These are phyloP conservation scores for Trissolcus basalis DNA, from an alignment of 1,140 invertebrate genomes.

Conservation along the genomic window DNA sequence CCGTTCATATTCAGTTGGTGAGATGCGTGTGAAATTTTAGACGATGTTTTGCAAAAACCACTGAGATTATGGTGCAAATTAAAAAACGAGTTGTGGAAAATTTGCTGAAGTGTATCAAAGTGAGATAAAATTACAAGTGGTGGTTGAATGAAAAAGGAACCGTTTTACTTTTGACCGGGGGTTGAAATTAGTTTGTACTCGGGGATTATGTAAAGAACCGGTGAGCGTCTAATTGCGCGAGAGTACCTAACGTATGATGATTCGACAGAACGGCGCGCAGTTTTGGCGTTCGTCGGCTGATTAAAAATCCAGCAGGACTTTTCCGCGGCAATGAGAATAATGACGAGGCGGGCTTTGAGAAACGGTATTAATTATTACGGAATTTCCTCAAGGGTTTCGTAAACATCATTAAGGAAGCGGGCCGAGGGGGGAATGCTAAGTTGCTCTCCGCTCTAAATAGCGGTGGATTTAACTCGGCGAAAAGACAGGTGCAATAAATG, in stretches of 20 bases:
- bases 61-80: background rate
- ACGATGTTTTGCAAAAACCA: too few species aligned
- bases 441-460: slow-evolving; percentile 42
- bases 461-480: slow-evolving; percentile 40
- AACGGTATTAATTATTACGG: slow-evolving; percentile 64
- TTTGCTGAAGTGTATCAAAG: too few species aligned
- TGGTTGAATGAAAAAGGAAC: too few species aligned
- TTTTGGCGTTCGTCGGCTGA: slow-evolving; percentile 52
- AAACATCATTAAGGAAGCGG: slow-evolving; percentile 62
- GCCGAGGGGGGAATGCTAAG: slow-evolving; percentile 36
- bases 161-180: slow-evolving; percentile 1
- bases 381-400: slow-evolving; percentile 54
- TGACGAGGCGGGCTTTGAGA: slow-evolving; percentile 54
- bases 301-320: slow-evolving; percentile 64
- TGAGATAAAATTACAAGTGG: too few species aligned
- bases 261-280: slow-evolving; percentile 24
- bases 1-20: too few species aligned
- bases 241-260: slow-evolving; percentile 28
- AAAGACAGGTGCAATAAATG: slow-evolving; percentile 52
- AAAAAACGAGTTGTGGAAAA: background rate
- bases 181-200: slow-evolving; percentile 15
- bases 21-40: too few species aligned
- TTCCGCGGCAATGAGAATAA: slow-evolving; percentile 55
- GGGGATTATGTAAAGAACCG: slow-evolving; percentile 24
- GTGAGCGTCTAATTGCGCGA: slow-evolving; percentile 19